Conservation (phyloP, 1,140 invertebrate species). For the Euwallacea similis region DNA sequence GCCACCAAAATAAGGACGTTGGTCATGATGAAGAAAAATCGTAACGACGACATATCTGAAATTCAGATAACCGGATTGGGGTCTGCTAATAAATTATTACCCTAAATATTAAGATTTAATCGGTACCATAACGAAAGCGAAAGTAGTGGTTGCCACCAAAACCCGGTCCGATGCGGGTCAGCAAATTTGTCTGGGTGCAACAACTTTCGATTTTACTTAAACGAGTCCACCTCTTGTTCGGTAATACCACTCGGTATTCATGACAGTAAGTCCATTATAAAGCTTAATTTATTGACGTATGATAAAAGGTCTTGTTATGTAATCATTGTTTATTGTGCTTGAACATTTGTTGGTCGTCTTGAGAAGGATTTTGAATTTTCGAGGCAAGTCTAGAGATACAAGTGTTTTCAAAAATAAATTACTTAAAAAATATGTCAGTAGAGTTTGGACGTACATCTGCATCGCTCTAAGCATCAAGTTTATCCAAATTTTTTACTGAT, state of each 20-base stretch:
- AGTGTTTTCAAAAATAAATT: too few relatives aligned
- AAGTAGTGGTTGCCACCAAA: background rate
- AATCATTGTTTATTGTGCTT: background rate
- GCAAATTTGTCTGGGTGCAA: constrained; percentile 22
- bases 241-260: constrained; percentile 13
- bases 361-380: too few relatives aligned
- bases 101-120: background rate
- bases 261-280: constrained; percentile 5
- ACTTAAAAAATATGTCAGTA: too few relatives aligned
- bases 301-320: background rate
- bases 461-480: too few relatives aligned
- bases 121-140: constrained; percentile 13
- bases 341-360: too few relatives aligned
- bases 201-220: constrained; percentile 21
- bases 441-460: too few relatives aligned
- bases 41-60: constrained; percentile 1
- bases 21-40: background rate
- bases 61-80: background rate
- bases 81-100: too few relatives aligned
- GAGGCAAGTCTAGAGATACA: too few relatives aligned
- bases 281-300: constrained; percentile 8
- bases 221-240: constrained; percentile 18
- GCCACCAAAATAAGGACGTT: constrained; percentile 23
- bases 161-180: constrained; percentile 15
- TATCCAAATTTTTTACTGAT: too few relatives aligned